Base-by-base conservation (phyloP, 2,113 vertebrate genomes). In the Pontoporia blainvillei region DNA sequence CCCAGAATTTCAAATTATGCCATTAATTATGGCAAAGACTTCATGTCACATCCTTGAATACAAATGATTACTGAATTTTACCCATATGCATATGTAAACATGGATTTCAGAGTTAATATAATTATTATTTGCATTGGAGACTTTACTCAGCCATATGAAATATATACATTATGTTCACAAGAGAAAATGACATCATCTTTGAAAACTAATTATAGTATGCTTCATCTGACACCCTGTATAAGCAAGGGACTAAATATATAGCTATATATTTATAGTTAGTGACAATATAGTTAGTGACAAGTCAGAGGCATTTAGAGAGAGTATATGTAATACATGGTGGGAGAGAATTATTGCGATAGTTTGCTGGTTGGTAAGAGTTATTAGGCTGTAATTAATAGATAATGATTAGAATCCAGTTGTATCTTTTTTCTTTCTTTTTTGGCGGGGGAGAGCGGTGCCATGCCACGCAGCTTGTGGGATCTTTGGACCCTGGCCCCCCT, bases 81-180 rank as follows among this genome's bases (percentile, higher is more conserved):
- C 79, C 23, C 76, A 2, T 91, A 1, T 72, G 41, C 44, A 17
- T 90, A 39, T 87, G 39, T 90, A 82, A 88, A 89, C 8, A 46
- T 3, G 11, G 49, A 59, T 57, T 90, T 87, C 31, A 78, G 27
- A 94, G 66, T 92, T 69, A 49, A 39, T 87, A 49, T 46, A 46
- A 83, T 91, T 91, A 76, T 69, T 89, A 82, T 73, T 90, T 97
- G 57, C 92, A 1, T 92, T 90, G n/a, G 81, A 75, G 64, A 87
- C 41, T 95, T 85, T 52, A 83, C 46, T 79, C 75, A 90, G 52
- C 39, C 44, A 21, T 92, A 21, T 84, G 57, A 88, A 92, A 84
- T 86, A 90, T 29, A 84, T 85, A 27, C 25, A 67, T 79, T 78
- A 11, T 83, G 18, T 76, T 89, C 41, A 86, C 4, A 78, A 61